Evolutionary conservation across 2,797 vertebrate species (phyloP).

Genomic region (Australoheros facetus): DNA sequence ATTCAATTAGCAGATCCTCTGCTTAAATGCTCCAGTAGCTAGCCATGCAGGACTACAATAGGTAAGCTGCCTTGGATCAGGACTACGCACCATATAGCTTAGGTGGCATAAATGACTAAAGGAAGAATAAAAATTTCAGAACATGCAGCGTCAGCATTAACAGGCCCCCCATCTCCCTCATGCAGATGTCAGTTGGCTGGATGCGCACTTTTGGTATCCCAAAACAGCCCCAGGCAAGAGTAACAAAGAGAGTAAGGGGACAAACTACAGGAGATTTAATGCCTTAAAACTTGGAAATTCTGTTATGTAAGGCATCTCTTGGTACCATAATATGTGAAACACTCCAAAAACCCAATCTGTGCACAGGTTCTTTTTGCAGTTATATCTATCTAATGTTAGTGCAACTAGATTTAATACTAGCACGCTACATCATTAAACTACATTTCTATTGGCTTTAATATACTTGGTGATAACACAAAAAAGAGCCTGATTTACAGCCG

Average conservation of each 20-base stretch:
- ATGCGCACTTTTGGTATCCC: background rate
- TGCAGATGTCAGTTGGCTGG: background rate
- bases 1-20: background rate
- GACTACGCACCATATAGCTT: background rate
- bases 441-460: background rate
- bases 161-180: background rate
- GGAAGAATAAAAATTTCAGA: background rate
- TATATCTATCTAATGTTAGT: background rate
- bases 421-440: background rate
- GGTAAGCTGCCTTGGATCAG: background rate
- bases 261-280: background rate
- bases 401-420: background rate
- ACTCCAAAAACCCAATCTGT: background rate
- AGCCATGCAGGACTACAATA: background rate
- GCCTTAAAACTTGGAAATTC: background rate
- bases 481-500: background rate
- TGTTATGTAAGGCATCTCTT: background rate
- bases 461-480: background rate
- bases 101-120: background rate
- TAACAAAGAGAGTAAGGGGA: background rate
- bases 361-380: background rate
- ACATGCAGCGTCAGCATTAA: conserved; percentile 13
- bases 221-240: background rate
- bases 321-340: background rate
- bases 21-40: background rate